Conservation (phyloP, 2,113 vertebrate genomes). For the Neodon shergylaensis region DNA sequence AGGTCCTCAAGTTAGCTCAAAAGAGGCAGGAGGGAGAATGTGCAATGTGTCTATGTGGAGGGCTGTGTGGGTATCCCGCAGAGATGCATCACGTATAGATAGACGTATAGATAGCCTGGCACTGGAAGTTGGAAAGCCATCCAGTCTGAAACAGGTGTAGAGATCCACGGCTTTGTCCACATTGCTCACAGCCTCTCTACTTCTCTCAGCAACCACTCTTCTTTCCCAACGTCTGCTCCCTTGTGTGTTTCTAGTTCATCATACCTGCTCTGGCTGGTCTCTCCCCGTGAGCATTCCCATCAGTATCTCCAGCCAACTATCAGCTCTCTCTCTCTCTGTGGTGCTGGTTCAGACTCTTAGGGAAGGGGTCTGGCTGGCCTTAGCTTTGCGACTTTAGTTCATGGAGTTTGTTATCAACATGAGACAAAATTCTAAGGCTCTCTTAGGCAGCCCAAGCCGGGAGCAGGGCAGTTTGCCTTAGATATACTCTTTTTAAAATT, state of each 20-base stretch:
- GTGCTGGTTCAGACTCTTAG: background rate
- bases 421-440: background rate
- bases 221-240: background rate
- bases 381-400: background rate
- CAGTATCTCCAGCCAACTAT: background rate
- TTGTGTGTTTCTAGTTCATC: slow-evolving; percentile 6
- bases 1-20: slow-evolving; percentile 36
- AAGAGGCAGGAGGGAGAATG: background rate
- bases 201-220: slow-evolving; percentile 1
- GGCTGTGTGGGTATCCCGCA: background rate
- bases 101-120: slow-evolving; percentile 6
- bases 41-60: background rate
- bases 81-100: background rate
- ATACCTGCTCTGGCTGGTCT: background rate
- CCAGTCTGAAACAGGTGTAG: background rate
- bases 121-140: slow-evolving; percentile 25
- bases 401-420: background rate
- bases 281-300: background rate
- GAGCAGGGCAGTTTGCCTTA: background rate
- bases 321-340: background rate
- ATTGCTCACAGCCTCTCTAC: background rate
- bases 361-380: background rate
- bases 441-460: slow-evolving; percentile 22
- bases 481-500: background rate
- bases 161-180: background rate